These are phyloP conservation scores for Odontomyia ornata DNA, from an alignment of 2,888 invertebrate species.

Conservation along the genomic window DNA sequence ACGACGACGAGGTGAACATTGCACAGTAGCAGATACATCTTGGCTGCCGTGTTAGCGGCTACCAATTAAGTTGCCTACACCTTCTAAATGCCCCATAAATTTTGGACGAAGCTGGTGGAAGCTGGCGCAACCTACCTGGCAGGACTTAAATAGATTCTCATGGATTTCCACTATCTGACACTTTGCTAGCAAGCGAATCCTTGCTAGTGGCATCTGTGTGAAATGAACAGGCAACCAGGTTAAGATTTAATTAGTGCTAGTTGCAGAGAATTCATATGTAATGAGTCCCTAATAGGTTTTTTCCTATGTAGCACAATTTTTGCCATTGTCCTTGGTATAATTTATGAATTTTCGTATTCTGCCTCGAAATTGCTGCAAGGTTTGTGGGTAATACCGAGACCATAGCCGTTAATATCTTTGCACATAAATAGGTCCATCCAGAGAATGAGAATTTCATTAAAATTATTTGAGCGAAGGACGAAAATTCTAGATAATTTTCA, in stretches of 20 bases:
- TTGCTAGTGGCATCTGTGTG: background rate
- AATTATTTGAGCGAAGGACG: too few relatives aligned
- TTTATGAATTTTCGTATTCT: conserved; percentile 20
- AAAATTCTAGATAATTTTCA: too few relatives aligned
- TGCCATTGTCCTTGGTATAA: conserved; percentile 13
- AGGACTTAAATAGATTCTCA: conserved; percentile 19
- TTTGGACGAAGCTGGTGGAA: conserved; percentile 7
- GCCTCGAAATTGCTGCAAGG: background rate
- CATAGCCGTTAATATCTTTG: too few relatives aligned
- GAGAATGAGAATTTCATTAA: too few relatives aligned
- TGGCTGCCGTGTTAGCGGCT: conserved; percentile 1
- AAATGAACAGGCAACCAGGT: background rate
- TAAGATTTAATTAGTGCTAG: conserved; percentile 28
- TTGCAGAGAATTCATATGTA: conserved; percentile 28
- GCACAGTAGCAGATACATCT: background rate
- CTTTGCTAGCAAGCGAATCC: background rate
- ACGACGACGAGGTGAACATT: background rate
- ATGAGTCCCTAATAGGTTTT: conserved; percentile 39
- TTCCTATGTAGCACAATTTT: background rate
- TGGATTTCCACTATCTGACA: background rate
- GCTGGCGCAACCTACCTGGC: background rate
- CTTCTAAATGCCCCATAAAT: conserved; percentile 36
- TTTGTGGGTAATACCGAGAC: background rate
- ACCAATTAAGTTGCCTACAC: conserved; percentile 39
- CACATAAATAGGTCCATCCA: too few relatives aligned